Conservation (phyloP, 2,113 vertebrate genomes). For the Strix uralensis region DNA sequence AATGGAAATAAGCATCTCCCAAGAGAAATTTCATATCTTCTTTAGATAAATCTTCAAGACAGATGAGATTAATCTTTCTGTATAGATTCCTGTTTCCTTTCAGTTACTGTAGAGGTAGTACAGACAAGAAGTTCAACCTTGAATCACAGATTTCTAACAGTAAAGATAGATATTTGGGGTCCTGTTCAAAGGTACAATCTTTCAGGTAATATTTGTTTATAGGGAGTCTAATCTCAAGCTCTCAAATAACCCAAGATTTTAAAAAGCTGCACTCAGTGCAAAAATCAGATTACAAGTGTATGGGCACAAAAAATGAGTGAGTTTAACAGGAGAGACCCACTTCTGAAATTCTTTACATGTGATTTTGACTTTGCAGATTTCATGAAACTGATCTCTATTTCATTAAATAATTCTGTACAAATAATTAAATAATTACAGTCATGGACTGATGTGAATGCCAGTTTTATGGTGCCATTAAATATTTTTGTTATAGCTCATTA, state of each 20-base stretch:
- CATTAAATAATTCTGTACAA: background rate
- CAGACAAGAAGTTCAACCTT: background rate
- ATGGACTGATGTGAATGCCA: background rate
- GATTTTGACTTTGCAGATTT: background rate
- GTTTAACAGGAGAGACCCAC: background rate
- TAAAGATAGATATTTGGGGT: background rate
- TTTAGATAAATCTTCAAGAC: background rate
- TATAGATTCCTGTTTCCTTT: background rate
- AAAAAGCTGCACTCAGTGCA: background rate
- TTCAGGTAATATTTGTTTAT: background rate
- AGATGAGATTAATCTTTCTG: background rate
- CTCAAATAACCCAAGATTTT: background rate
- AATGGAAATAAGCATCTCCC: background rate
- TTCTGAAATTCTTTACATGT: background rate
- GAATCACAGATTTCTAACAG: background rate
- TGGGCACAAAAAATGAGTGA: background rate
- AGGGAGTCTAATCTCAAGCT: background rate
- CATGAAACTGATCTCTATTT: background rate
- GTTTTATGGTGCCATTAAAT: background rate
- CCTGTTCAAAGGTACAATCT: background rate
- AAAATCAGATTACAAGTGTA: background rate
- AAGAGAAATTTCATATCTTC: background rate
- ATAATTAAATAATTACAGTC: background rate
- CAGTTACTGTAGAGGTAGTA: background rate
- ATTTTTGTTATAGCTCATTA: background rate